phyloP scores from a whole-genome alignment of 2,113 vertebrate genomes.

The Periophthalmodon schlosseri region DNA sequence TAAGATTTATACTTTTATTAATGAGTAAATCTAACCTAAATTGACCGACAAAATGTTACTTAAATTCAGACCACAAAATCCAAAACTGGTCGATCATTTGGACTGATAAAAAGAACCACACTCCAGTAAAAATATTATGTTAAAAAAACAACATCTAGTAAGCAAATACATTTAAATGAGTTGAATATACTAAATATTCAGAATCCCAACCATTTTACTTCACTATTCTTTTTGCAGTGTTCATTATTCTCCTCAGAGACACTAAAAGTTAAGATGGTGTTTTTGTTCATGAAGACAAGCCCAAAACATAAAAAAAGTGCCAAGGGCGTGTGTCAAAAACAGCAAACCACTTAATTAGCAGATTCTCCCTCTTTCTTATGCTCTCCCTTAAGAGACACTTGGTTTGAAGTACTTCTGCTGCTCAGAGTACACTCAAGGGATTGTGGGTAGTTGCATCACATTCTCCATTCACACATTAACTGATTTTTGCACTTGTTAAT shows the following conservation, averaged over 20 bases:
- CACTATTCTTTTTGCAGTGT: not conserved
- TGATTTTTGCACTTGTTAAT: conserved; percentile 7
- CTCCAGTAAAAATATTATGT: no score
- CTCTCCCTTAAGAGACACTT: conserved; percentile 46
- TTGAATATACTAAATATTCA: not conserved
- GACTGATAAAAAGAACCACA: not conserved
- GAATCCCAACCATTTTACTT: not conserved
- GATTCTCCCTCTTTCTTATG: conserved; percentile 38
- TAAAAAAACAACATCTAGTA: not conserved
- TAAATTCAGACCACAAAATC: not conserved
- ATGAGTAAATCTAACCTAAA: no score
- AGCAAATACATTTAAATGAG: no score
- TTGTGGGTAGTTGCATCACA: not conserved
- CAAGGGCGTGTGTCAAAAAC: conserved; percentile 26
- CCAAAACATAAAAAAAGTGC: conserved; percentile 26
- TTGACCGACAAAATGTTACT: no score
- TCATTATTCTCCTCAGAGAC: conserved; percentile 33
- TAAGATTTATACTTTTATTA: no score
- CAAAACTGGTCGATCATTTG: not conserved
- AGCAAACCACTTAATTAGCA: conserved; percentile 57
- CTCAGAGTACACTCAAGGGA: conserved; percentile 17
- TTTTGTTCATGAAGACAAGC: conserved; percentile 20
- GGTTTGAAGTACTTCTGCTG: conserved; percentile 28
- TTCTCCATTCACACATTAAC: conserved; percentile 24
- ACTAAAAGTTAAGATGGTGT: conserved; percentile 26